Percentiles rank a stretch among this genome's conserved stretches.
Evolutionary conservation across 2,797 vertebrate species (phyloP).

Genomic region (Philypnodon macrostomus): DNA sequence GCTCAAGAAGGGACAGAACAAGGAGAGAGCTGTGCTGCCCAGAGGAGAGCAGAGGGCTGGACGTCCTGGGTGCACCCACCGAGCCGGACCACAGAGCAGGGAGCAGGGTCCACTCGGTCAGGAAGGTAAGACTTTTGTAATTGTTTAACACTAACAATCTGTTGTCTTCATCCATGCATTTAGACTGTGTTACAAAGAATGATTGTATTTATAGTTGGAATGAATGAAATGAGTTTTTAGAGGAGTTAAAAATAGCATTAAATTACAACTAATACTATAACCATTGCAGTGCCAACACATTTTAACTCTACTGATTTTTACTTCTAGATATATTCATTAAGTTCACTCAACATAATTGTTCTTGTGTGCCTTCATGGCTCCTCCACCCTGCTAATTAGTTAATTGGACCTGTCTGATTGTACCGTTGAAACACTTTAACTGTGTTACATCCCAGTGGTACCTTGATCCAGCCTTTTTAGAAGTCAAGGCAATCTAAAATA

Average conservation of each 20-base stretch:
- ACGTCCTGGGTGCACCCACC: slow-evolving; percentile 51
- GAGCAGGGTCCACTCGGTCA: slow-evolving; percentile 59
- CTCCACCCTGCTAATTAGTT: neutral
- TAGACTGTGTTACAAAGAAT: no score
- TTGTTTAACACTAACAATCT: slow-evolving; percentile 3
- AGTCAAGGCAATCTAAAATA: neutral
- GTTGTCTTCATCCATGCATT: neutral
- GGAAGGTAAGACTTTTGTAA: slow-evolving; percentile 64
- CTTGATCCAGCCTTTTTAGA: neutral
- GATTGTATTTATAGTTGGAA: no score
- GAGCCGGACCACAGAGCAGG: slow-evolving; percentile 38
- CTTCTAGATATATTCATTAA: no score
- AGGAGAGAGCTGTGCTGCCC: slow-evolving; percentile 77
- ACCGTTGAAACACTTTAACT: no score
- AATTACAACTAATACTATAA: no score
- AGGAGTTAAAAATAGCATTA: neutral
- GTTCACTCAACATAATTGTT: neutral
- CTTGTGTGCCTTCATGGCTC: neutral
- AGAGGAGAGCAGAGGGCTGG: slow-evolving; percentile 55
- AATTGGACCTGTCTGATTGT: neutral
- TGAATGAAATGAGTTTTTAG: no score
- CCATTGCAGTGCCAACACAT: no score
- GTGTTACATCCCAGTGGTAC: no score
- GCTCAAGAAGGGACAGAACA: slow-evolving; percentile 69
- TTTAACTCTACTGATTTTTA: no score